phyloP scores from a whole-genome alignment of 53 echinoderm and acorn worm genomes.

The Zoroaster sp. region DNA sequence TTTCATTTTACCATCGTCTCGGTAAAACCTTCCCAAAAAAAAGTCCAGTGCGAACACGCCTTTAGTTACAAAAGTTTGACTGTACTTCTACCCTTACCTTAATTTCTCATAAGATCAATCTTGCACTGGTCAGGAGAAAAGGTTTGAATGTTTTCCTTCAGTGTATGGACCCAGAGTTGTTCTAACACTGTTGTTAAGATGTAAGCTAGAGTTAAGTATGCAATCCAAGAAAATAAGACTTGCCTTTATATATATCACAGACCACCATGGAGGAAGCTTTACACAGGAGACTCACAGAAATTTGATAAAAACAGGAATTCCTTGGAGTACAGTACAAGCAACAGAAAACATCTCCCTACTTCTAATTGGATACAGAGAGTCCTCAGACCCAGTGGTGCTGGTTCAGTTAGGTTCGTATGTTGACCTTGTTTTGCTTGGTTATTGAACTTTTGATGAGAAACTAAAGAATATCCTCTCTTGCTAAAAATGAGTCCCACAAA shows the following conservation, averaged over 20 bases:
- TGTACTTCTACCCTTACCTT: no score
- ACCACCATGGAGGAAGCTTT: neutral
- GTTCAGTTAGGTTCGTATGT: neutral
- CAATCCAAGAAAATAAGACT: neutral
- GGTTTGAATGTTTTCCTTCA: no score
- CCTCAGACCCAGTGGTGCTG: neutral
- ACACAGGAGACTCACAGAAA: neutral
- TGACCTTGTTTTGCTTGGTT: neutral
- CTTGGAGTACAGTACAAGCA: neutral
- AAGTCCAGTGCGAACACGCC: no score
- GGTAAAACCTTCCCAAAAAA: no score
- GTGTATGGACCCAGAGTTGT: no score
- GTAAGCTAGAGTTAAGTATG: neutral
- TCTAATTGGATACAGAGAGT: conserved; percentile 7
- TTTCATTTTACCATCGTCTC: no score
- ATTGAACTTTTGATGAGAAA: neutral
- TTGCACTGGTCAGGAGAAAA: no score
- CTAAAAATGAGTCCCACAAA: neutral
- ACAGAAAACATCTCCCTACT: neutral
- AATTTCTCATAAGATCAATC: no score
- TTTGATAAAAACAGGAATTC: neutral
- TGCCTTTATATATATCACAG: neutral
- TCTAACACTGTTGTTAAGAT: neutral
- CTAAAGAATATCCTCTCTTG: neutral
- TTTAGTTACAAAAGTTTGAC: no score